Base-by-base conservation (phyloP, 2,797 vertebrate species). In the Diplodus puntazzo region DNA sequence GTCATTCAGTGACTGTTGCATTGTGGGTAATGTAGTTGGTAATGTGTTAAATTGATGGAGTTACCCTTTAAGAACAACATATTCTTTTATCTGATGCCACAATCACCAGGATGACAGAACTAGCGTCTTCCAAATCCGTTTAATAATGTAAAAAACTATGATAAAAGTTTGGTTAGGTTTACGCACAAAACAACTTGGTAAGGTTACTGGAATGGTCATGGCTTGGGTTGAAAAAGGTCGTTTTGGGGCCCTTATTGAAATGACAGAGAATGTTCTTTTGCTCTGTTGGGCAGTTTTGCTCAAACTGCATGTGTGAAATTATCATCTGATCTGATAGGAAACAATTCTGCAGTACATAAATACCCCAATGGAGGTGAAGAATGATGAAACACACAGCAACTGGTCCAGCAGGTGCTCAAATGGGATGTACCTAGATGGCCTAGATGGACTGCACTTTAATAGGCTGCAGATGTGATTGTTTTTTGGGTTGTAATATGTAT, bases 331-430 rank as follows among this genome's bases (percentile, higher is more conserved):
- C 64, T 64, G 14, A 64, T 55, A 63, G n/a, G 39, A 30, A 53
- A 60, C 34, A 60, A 2, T 39, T 13, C 27, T 27, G 25, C 6
- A 14, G 12, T 53, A 53, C 0, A 0, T 2, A 20, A 42, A 23
- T 25, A 42, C 7, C 39, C 54, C 50, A 34, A 20, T 34, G 27
- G 55, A 57, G 55, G 27, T 34, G 21, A 10, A 16, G 8, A 23
- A 12, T 21, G 12, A 12, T 21, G 12, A 18, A 9, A 57, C 55
- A 57, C 16, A 30, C 14, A 27, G 25, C 21, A 54, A 72, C 46
- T 49, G 43, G 69, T 67, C 57, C 63, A 73, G 34, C 57, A 50
- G 54, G 71, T 43, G 77, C 18, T 68, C 34, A 34, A 43, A 30
- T 68, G 25, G n/a, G 58, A 61, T 48, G 25, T 0, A 27, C 9